Evolutionary conservation across 2,113 vertebrate genomes (phyloP).

Genomic region (Corythoichthys intestinalis): DNA sequence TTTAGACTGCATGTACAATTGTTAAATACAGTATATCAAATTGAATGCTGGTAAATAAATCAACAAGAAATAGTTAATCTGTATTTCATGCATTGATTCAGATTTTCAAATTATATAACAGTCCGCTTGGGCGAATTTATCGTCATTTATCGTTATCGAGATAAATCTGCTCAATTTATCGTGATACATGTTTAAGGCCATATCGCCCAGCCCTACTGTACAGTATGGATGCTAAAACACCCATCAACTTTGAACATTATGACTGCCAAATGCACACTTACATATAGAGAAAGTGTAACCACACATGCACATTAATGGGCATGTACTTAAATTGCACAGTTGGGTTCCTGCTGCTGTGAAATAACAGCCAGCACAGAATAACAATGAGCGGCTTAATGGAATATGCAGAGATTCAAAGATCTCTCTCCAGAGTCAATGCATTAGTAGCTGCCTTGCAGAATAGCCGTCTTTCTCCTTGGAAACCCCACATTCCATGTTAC

Average conservation of each 20-base stretch:
- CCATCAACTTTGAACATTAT: constrained; percentile 38
- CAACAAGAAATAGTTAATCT: no score
- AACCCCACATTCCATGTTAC: constrained; percentile 22
- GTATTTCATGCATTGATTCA: no score
- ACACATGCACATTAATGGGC: constrained; percentile 11
- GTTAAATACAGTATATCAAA: no score
- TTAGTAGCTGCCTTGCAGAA: constrained; percentile 23
- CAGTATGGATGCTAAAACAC: constrained; percentile 34
- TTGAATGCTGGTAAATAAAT: no score
- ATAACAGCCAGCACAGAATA: constrained; percentile 65
- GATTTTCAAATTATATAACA: no score
- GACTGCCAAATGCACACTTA: background rate
- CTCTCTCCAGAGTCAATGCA: constrained; percentile 44
- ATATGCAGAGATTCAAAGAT: constrained; percentile 56
- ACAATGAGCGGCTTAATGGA: constrained; percentile 59
- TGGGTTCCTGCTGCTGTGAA: constrained; percentile 47
- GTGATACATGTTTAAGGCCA: no score
- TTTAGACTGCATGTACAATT: no score
- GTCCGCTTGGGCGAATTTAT: no score
- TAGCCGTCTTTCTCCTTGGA: constrained; percentile 28
- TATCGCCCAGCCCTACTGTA: no score
- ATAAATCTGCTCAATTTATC: no score
- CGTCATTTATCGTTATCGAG: no score
- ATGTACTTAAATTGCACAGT: constrained; percentile 41
- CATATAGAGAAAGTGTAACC: background rate